Evolutionary conservation across 2,888 invertebrate species (phyloP), one percentile per base, ranked within the genome.

Genomic region (Fissipunctia ypsillon): DNA sequence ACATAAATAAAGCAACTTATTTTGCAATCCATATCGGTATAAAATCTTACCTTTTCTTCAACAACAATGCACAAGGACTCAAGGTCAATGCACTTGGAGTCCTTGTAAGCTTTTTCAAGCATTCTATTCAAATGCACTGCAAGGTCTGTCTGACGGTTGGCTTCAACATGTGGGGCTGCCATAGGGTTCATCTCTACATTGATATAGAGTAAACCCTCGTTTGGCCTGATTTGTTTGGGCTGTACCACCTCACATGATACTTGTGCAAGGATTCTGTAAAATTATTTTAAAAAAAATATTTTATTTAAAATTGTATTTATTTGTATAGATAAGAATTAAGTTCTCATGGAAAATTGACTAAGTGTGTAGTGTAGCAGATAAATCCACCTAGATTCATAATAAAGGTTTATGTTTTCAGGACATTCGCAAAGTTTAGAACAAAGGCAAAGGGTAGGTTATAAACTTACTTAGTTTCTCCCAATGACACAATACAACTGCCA

Each of bases 11-110:
- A 41, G 28, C 28, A 48, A 60, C 31, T 73, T 65, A 50, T 64
- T 80, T 73, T 73, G 41, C 45, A 76, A 69, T 70, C 31, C 12
- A 16, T 41, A 81, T 43, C 38, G 50, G 14, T 38, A 50, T 35
- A 48, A 56, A 45, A 45, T 50, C 43, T 80, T 88, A 98, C 98
- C 97, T 99, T 98, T 95, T 99, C 98, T 90, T 98, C 99, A 63
- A 98, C 97, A 83, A 98, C 98, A 88, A 99, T 98, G 93, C 99
- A 99, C n/a, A 99, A 95, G 0, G 99, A 98, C 94, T 99, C 99
- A 73, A 99, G 96, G 94, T 99, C 99, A 60, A 99, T 96, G 89
- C 99, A 99, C 87, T 98, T 97, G 0, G 99, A 99, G 90, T 99
- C 99, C 90, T 98, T 98, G 73, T 99, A 97, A 90, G 98, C 98